These are phyloP conservation scores for Idaea aversata DNA, from an alignment of 2,888 invertebrate genomes.

Conservation along the genomic window DNA sequence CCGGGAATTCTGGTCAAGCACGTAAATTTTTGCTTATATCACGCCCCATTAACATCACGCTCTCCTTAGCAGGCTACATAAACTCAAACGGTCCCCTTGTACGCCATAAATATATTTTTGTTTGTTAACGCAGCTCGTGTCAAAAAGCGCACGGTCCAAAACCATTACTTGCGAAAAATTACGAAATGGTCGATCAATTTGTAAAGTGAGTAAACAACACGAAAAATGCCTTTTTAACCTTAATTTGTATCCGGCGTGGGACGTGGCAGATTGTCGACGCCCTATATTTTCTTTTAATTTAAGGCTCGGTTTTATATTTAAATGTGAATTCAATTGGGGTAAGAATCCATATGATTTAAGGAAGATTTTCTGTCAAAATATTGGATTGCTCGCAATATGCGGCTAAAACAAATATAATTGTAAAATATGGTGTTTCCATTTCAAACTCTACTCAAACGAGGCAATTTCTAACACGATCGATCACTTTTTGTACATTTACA, in stretches of 20 bases:
- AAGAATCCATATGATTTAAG: not conserved
- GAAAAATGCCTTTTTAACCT: not conserved
- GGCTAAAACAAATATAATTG: too few relatives aligned
- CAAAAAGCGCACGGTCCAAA: not conserved
- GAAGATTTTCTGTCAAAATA: not conserved
- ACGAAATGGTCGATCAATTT: not conserved
- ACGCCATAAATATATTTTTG: not conserved
- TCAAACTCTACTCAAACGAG: too few relatives aligned
- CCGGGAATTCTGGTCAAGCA: not conserved
- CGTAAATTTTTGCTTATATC: constrained; percentile 6
- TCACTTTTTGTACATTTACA: too few relatives aligned
- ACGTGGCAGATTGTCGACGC: not conserved
- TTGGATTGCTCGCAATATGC: not conserved
- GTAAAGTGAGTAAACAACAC: not conserved
- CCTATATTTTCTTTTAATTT: not conserved
- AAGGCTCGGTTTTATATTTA: not conserved
- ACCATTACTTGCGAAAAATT: not conserved
- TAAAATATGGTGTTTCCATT: too few relatives aligned
- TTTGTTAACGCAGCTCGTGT: not conserved
- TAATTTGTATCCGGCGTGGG: not conserved
- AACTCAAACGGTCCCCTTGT: not conserved
- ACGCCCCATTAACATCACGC: constrained; percentile 1
- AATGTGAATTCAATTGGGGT: not conserved
- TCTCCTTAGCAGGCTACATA: not conserved
- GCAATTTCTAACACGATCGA: too few relatives aligned